Percentiles rank a stretch among this genome's conserved stretches.
Evolutionary conservation across 30 jellyfish, hydroid and myxozoan species (phyloP).

Genomic region (Euphysa ruthae): DNA sequence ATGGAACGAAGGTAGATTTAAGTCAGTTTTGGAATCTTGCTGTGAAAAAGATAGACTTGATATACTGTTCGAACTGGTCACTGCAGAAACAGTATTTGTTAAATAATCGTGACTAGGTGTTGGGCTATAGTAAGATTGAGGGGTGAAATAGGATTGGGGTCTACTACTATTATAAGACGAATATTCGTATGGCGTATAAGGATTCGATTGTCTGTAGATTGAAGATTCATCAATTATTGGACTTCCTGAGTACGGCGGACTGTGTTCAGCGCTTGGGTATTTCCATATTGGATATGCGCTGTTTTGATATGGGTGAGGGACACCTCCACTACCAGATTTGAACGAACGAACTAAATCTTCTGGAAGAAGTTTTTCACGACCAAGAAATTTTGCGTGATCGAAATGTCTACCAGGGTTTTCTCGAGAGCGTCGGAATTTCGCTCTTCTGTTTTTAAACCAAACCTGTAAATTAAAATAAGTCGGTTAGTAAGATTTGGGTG

Average conservation of each 20-base stretch:
- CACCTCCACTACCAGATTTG: conserved; percentile 59
- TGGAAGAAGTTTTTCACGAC: conserved; percentile 88
- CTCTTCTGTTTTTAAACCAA: conserved; percentile 96
- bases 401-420: conserved; percentile 95
- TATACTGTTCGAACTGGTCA: conserved; percentile 82
- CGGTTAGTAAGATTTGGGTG: neutral
- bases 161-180: conserved; percentile 72
- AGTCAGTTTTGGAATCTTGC: conserved; percentile 84
- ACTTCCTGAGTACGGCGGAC: conserved; percentile 52
- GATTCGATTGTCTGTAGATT: conserved; percentile 66
- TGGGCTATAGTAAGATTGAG: conserved; percentile 82
- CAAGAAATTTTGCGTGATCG: conserved; percentile 66
- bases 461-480: conserved; percentile 42
- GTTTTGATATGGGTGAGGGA: conserved; percentile 81
- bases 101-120: conserved; percentile 74
- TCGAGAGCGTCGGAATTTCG: conserved; percentile 91
- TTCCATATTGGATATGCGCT: conserved; percentile 82
- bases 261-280: conserved; percentile 69
- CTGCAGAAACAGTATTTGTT: conserved; percentile 47
- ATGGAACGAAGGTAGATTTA: conserved; percentile 77
- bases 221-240: conserved; percentile 50
- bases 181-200: conserved; percentile 78
- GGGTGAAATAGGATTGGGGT: conserved; percentile 58
- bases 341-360: conserved; percentile 84
- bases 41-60: conserved; percentile 63